A percentile compares a stretch with the other conserved stretches of the same genome.
Conservation (phyloP, 1,140 invertebrate genomes). For the Drosophila ogumai region DNA sequence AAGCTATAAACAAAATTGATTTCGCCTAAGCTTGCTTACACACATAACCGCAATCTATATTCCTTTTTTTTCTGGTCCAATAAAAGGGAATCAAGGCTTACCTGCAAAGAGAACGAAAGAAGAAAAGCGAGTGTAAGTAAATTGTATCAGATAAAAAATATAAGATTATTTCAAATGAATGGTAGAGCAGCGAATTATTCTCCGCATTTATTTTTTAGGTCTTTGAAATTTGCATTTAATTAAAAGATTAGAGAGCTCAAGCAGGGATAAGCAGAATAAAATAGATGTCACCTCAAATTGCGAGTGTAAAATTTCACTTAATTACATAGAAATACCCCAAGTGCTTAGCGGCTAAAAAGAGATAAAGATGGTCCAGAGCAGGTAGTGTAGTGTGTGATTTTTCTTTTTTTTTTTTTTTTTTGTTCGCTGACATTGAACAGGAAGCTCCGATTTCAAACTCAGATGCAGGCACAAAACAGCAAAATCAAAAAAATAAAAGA, state of each 20-base stretch:
- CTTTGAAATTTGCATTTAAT: conserved; percentile 64
- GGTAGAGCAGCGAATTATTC: background rate
- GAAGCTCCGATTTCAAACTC: conserved; percentile 75
- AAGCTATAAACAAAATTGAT: conserved; percentile 64
- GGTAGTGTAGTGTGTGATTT: conserved; percentile 29
- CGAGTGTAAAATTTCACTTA: conserved; percentile 77
- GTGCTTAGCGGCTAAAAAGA: conserved; percentile 54
- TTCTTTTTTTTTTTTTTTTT: conserved; percentile 25
- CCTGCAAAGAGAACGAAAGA: conserved; percentile 55
- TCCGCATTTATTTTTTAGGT: background rate
- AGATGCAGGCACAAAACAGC: conserved; percentile 46
- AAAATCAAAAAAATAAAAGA: conserved; percentile 20
- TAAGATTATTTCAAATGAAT: conserved; percentile 22
- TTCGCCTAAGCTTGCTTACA: conserved; percentile 52
- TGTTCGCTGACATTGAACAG: conserved; percentile 68
- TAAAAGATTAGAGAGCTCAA: conserved; percentile 63
- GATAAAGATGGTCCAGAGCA: background rate
- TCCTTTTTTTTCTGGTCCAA: conserved; percentile 10
- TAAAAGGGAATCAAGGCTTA: conserved; percentile 61
- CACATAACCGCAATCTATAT: conserved; percentile 33
- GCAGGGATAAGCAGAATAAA: conserved; percentile 9
- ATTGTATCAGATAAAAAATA: conserved; percentile 32
- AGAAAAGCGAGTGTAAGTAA: conserved; percentile 35
- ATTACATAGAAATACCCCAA: conserved; percentile 69
- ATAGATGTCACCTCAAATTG: conserved; percentile 31